A percentile compares a stretch with the other conserved stretches of the same genome.
Evolutionary conservation across 2,797 vertebrate species (phyloP).

Genomic region (Ctenosaura bakeri): DNA sequence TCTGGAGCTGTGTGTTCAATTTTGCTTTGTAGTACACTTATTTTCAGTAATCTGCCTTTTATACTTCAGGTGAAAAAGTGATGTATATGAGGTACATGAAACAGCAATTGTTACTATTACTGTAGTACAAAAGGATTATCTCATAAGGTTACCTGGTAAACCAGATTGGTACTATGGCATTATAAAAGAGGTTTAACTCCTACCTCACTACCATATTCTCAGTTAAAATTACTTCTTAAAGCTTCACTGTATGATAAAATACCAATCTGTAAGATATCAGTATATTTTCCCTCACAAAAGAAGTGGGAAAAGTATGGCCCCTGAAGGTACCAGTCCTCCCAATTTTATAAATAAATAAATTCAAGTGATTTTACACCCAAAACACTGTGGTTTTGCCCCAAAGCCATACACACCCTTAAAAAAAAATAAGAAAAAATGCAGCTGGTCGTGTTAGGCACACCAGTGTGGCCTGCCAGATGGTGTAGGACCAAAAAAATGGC

Average conservation of each 20-base stretch:
- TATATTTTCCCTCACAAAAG: neutral
- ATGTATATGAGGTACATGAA: neutral
- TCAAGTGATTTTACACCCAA: no score
- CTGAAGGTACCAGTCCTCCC: no score
- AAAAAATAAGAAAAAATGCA: no score
- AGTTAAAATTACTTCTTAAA: neutral
- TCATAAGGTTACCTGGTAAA: neutral
- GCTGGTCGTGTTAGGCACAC: no score
- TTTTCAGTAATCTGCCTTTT: neutral
- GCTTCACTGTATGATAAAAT: neutral
- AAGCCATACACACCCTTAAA: no score
- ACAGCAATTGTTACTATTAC: neutral
- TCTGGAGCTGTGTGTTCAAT: neutral
- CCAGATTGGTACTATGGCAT: neutral
- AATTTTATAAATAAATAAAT: no score
- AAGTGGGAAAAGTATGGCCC: no score
- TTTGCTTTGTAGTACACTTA: neutral
- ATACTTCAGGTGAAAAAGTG: neutral
- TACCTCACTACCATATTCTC: neutral
- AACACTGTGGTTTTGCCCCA: no score
- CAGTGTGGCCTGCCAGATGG: no score
- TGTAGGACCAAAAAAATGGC: no score
- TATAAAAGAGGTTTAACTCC: no score
- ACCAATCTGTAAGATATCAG: neutral
- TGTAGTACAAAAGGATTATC: neutral